Evolutionary conservation across 1,140 invertebrate species (phyloP).

Genomic region (Kradibia gibbosae): DNA sequence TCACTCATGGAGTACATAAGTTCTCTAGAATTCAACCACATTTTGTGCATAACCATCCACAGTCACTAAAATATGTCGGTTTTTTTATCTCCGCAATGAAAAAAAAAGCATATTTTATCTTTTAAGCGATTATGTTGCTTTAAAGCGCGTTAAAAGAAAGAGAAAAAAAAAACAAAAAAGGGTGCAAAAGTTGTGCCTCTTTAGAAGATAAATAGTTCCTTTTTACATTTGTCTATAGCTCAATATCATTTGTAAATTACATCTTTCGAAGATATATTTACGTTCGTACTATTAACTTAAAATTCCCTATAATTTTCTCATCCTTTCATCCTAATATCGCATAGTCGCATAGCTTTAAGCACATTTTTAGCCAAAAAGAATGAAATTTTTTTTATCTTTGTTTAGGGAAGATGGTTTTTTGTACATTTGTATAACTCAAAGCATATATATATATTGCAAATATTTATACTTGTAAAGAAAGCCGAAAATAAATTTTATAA

Average conservation of each 20-base stretch:
- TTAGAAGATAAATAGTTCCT: conserved; percentile 7
- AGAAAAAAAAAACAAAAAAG: too few species aligned
- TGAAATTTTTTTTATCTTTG: too few species aligned
- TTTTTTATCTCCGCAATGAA: neutral
- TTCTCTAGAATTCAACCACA: neutral
- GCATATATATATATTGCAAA: too few species aligned
- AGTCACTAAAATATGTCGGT: neutral
- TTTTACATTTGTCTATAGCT: neutral
- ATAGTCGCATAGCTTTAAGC: neutral
- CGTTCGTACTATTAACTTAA: neutral
- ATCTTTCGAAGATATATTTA: neutral
- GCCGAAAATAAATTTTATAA: too few species aligned
- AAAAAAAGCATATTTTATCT: neutral
- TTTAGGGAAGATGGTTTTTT: too few species aligned
- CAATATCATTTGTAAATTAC: neutral
- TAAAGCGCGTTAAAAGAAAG: too few species aligned
- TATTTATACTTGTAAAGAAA: too few species aligned
- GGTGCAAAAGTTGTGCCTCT: neutral
- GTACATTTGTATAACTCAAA: too few species aligned
- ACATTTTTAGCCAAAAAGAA: neutral
- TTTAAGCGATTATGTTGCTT: neutral
- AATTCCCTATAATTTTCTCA: neutral
- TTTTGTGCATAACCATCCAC: neutral
- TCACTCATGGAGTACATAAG: neutral
- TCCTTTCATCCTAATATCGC: neutral